Conservation (phyloP, 2,113 vertebrate species). For the Caranx melampygus region DNA sequence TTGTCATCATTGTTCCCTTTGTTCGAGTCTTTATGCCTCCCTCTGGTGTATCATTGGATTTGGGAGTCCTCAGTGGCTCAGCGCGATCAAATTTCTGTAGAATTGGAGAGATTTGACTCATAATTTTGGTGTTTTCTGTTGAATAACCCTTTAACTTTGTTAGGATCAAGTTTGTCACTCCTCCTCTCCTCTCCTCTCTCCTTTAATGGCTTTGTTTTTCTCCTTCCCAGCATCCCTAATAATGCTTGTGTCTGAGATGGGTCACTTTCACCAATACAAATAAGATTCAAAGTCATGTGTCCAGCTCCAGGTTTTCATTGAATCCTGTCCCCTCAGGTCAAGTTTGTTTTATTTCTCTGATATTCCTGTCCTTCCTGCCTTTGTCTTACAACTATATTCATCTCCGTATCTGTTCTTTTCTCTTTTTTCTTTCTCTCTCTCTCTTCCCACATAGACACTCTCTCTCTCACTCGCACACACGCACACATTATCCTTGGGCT, state of each 20-base stretch:
- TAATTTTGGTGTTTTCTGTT: constrained; percentile 78
- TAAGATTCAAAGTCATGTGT: constrained; percentile 96
- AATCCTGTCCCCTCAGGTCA: constrained; percentile 91
- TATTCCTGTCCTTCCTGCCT: constrained; percentile 78
- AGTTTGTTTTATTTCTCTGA: constrained; percentile 90
- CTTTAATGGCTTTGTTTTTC: constrained; percentile 82
- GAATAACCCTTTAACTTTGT: constrained; percentile 79
- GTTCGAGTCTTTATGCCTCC: constrained; percentile 50
- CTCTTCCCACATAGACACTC: constrained; percentile 45
- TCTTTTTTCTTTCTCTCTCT: constrained; percentile 31
- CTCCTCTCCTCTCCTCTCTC: constrained; percentile 51
- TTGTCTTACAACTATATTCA: constrained; percentile 69
- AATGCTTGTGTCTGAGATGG: constrained; percentile 86
- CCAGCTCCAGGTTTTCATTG: constrained; percentile 90
- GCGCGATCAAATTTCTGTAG: constrained; percentile 75
- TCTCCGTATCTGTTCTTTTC: constrained; percentile 66
- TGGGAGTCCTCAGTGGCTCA: constrained; percentile 59
- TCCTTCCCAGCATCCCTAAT: constrained; percentile 74
- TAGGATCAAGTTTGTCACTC: constrained; percentile 80
- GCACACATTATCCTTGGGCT: constrained; percentile 82
- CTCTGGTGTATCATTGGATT: constrained; percentile 70
- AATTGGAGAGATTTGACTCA: constrained; percentile 84
- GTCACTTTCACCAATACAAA: constrained; percentile 97
- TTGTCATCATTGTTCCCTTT: constrained; percentile 48
- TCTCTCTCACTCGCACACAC: constrained; percentile 54